Evolutionary conservation across 1,140 invertebrate species (phyloP), one percentile per base, ranked within the genome.

Genomic region (Elymnias hypermnestra): DNA sequence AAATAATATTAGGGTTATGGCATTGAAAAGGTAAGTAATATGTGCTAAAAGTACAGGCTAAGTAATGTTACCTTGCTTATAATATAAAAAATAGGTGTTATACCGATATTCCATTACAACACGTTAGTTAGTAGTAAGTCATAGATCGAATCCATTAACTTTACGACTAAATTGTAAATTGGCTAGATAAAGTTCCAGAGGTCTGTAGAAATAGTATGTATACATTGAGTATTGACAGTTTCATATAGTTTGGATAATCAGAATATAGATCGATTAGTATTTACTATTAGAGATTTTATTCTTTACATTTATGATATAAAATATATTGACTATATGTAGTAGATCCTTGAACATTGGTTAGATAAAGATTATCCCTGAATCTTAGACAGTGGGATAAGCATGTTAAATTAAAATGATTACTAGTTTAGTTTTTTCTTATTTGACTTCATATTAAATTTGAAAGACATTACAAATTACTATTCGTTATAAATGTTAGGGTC

Each of bases 71-170:
- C 39, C 38, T 37, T 50, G 57, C 55, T 64, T 47, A 49, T 40
- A 46, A 13, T 15, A 33, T 1, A 33, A 33, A 2, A 53, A 45
- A 50, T 49, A 57, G 38, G 25, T 45, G 43, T 50, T 46, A 51
- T 53, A 68, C 57, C 59, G 54, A 82, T 84, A 84, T 82, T 82
- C 76, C 77, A 84, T 84, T 82, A 77, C 77, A 84, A 84, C 76
- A 82, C 81, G 36, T 40, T 53, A 41, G 26, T 49, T 50, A 33
- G 56, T 56, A 52, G 56, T 50, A 39, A 58, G 35, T 45, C 42
- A 54, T 57, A 57, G 54, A 43, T 48, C 44, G 22, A 46, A 13
- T 43, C 37, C 26, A 52, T 52, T 28, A 51, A 44, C 9, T 13
- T 39, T 28, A 52, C 28, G 22, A 31, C 18, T 42, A 49, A n/a